phyloP scores from a whole-genome alignment of 1,140 invertebrate genomes.

The Steinernema khuongi region DNA sequence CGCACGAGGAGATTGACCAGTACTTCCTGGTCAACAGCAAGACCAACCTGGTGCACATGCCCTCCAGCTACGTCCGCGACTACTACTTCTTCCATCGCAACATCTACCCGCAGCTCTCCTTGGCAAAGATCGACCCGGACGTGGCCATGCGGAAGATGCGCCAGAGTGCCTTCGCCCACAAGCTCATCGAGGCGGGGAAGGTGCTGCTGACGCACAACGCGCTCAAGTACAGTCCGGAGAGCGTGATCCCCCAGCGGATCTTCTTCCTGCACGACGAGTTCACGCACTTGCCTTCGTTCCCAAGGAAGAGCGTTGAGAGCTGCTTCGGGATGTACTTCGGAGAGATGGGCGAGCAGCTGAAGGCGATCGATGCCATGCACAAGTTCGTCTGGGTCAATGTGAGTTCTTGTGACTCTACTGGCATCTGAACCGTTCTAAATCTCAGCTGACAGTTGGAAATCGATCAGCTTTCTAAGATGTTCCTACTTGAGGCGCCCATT shows the following conservation, averaged over 20 bases:
- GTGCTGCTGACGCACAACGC: slow-evolving; percentile 64
- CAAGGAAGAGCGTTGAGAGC: slow-evolving; percentile 89
- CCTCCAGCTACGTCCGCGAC: slow-evolving; percentile 64
- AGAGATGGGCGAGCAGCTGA: slow-evolving; percentile 81
- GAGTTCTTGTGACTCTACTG: slow-evolving; percentile 26
- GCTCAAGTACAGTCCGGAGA: slow-evolving; percentile 60
- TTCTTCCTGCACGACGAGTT: slow-evolving; percentile 98
- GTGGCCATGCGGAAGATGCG: slow-evolving; percentile 78
- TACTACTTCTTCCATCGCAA: slow-evolving; percentile 98
- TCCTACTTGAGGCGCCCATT: no score
- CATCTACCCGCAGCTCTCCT: slow-evolving; percentile 88
- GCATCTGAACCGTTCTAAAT: slow-evolving; percentile 10
- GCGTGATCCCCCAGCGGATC: slow-evolving; percentile 77
- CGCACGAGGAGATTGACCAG: slow-evolving; percentile 78
- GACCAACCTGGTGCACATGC: slow-evolving; percentile 72
- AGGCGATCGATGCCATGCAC: slow-evolving; percentile 88
- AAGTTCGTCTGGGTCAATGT: slow-evolving; percentile 93
- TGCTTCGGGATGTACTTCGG: slow-evolving; percentile 89
- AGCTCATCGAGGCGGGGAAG: slow-evolving; percentile 95
- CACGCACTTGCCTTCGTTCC: slow-evolving; percentile 95
- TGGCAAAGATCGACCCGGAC: slow-evolving; percentile 86
- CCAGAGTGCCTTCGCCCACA: slow-evolving; percentile 82
- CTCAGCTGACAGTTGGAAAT: slow-evolving; percentile 17
- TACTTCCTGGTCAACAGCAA: slow-evolving; percentile 95
- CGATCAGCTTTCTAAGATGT: no score